phyloP scores from a whole-genome alignment of 2,797 vertebrate species.

The Chlorospingus semifuscus region DNA sequence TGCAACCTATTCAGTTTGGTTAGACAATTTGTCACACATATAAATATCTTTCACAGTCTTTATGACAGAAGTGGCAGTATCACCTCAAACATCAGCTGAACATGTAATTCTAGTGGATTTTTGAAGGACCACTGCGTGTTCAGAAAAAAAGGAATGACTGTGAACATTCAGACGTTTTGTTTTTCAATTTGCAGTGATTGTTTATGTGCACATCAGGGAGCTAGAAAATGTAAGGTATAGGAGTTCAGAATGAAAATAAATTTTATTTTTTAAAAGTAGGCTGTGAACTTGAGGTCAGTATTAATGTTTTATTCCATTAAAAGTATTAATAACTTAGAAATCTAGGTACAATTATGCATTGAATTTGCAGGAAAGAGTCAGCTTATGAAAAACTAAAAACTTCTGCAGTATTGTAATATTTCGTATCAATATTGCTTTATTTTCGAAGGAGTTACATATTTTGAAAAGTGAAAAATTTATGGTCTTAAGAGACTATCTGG shows the following conservation, averaged over 20 bases:
- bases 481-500: neutral
- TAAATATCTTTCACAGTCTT: neutral
- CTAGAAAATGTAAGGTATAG: neutral
- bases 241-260: neutral
- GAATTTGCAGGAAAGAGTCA: neutral
- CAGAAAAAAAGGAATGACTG: neutral
- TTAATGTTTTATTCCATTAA: neutral
- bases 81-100: neutral
- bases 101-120: neutral
- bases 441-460: neutral
- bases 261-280: neutral
- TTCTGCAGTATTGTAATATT: neutral
- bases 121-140: neutral
- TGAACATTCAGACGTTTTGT: neutral
- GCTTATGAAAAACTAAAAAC: neutral
- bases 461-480: neutral
- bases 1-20: neutral
- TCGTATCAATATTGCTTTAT: neutral
- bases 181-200: neutral
- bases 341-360: neutral
- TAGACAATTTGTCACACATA: neutral
- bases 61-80: neutral
- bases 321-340: neutral
- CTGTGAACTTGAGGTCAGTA: neutral
- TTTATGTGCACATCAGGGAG: neutral